phyloP scores from a whole-genome alignment of 92 coral and sea anemone genomes.

The Palythoa grandiflora region DNA sequence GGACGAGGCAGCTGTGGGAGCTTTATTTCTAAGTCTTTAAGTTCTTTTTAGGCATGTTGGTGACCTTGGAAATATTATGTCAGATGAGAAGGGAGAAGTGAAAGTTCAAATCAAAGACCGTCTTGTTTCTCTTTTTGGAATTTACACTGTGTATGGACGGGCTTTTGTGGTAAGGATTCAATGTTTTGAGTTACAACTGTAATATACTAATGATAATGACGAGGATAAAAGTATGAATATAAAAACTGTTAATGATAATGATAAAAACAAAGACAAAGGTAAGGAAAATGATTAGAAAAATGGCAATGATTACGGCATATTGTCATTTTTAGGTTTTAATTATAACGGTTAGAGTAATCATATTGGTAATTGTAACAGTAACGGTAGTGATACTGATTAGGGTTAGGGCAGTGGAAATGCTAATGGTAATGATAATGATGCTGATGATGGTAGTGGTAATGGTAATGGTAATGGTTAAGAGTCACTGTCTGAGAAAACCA shows the following conservation, averaged over 20 bases:
- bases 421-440: too few species aligned
- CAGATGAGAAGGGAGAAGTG: slow-evolving; percentile 60
- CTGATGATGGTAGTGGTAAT: too few species aligned
- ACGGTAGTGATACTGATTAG: too few species aligned
- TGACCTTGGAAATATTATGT: slow-evolving; percentile 73
- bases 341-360: too few species aligned
- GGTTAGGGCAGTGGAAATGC: too few species aligned
- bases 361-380: too few species aligned
- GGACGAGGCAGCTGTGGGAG: too few species aligned
- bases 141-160: slow-evolving; percentile 73
- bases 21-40: too few species aligned
- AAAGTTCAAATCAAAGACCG: slow-evolving; percentile 47
- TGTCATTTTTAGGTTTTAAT: background rate
- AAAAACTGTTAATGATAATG: background rate
- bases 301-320: background rate
- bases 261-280: too few species aligned
- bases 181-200: background rate
- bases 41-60: slow-evolving; percentile 69
- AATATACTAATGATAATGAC: background rate
- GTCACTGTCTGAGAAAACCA: too few species aligned
- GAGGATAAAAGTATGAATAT: background rate
- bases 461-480: background rate
- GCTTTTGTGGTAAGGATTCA: slow-evolving; percentile 73
- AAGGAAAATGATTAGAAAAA: too few species aligned
- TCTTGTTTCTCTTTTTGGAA: slow-evolving; percentile 59